phyloP scores from a whole-genome alignment of 2,797 vertebrate genomes.

The Galaxias olidus region DNA sequence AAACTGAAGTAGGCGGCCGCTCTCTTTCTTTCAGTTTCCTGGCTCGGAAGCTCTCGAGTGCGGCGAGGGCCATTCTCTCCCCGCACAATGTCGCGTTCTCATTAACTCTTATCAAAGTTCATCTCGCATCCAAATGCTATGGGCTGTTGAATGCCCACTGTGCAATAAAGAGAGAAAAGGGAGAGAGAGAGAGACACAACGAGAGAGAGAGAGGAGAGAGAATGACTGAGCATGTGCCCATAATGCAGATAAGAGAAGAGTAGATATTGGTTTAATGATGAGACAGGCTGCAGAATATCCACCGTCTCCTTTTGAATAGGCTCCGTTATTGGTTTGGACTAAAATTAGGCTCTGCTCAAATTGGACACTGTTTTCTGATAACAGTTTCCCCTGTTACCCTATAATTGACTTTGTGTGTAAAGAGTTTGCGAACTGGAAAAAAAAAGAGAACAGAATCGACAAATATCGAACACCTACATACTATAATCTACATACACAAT shows the following conservation, averaged over 20 bases:
- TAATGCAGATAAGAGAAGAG: constrained; percentile 23
- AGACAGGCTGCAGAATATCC: constrained; percentile 42
- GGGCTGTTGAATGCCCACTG: constrained; percentile 57
- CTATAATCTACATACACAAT: constrained; percentile 26
- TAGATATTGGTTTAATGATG: constrained; percentile 69
- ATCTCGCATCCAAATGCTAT: constrained; percentile 80
- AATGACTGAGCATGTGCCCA: constrained; percentile 11
- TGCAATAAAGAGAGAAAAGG: constrained; percentile 31
- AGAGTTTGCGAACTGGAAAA: constrained; percentile 30
- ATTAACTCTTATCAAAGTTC: constrained; percentile 85
- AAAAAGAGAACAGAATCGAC: constrained; percentile 29
- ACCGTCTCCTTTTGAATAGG: constrained; percentile 23
- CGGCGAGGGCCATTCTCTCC: constrained; percentile 67
- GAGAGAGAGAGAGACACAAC: constrained; percentile 57
- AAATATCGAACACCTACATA: constrained; percentile 51
- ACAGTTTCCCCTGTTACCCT: constrained; percentile 37
- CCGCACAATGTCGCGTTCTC: constrained; percentile 76
- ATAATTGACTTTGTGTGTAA: constrained; percentile 34
- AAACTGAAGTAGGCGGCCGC: constrained; percentile 43
- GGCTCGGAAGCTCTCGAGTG: constrained; percentile 69
- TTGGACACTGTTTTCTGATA: constrained; percentile 44
- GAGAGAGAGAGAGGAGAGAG: constrained; percentile 36
- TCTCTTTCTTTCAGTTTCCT: constrained; percentile 70
- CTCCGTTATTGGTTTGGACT: constrained; percentile 55
- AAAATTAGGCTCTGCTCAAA: constrained; percentile 56